phyloP scores from a whole-genome alignment of 1,140 invertebrate species.

The roundworm (Caenorhabditis elegans) region WBcel235 BX284606.5:13920501-13921000 shows the following conservation, averaged over 20 bases:
- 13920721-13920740: neutral
- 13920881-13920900: constrained; percentile 25
- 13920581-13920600: constrained; percentile 18
- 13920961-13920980: too few relatives aligned
- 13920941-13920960: too few relatives aligned
- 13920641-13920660: neutral
- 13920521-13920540: constrained; percentile 11
- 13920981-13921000: too few relatives aligned
- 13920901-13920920: neutral
- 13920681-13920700: constrained; percentile 6
- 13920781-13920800: constrained; percentile 22
- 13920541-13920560: constrained; percentile 11
- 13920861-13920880: too few relatives aligned
- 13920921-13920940: too few relatives aligned
- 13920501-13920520: neutral
- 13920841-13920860: neutral
- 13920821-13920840: constrained; percentile 19
- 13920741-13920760: neutral
- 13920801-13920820: constrained; percentile 1
- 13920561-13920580: constrained; percentile 2
- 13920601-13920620: neutral
- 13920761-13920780: constrained; percentile 27
- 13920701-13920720: constrained; percentile 19
- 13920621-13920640: neutral
- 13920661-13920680: neutral